Conservation (phyloP, 2,113 vertebrate species). For the Odontesthes bonariensis region DNA sequence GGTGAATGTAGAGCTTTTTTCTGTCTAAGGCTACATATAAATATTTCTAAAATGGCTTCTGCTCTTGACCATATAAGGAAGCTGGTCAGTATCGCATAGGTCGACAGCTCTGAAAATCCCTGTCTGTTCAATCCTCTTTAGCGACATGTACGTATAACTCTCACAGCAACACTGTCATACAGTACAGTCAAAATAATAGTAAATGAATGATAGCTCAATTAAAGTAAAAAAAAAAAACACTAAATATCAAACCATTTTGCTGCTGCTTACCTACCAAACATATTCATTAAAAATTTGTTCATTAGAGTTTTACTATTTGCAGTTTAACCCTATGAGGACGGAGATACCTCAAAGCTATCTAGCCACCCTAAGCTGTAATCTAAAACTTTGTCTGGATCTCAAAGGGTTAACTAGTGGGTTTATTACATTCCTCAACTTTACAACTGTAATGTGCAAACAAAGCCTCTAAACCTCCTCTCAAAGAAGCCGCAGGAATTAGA, state of each 20-base stretch:
- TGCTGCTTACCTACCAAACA: constrained; percentile 88
- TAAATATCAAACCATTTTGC: constrained; percentile 90
- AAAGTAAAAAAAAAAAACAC: constrained; percentile 61
- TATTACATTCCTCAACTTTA: constrained; percentile 81
- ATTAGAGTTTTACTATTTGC: constrained; percentile 87
- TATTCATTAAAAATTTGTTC: constrained; percentile 85
- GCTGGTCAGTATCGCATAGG: constrained; percentile 91
- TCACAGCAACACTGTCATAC: constrained; percentile 78
- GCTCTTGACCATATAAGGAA: constrained; percentile 83
- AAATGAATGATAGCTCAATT: constrained; percentile 73
- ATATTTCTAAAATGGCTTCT: constrained; percentile 64
- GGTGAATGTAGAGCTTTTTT: constrained; percentile 79
- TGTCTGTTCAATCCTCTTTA: constrained; percentile 74
- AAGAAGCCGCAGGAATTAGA: constrained; percentile 56
- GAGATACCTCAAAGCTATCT: constrained; percentile 2
- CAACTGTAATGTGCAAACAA: constrained; percentile 72
- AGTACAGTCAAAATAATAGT: constrained; percentile 82
- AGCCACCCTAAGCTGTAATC: constrained; percentile 28
- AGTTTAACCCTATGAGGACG: constrained; percentile 83
- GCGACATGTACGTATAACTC: constrained; percentile 77
- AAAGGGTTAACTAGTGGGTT: constrained; percentile 83
- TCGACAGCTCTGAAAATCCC: constrained; percentile 83
- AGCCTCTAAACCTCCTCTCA: constrained; percentile 58
- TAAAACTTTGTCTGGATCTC: constrained; percentile 61
- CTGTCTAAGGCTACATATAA: constrained; percentile 47